phyloP scores from a whole-genome alignment of 2,113 vertebrate species.

The Mellivora capensis region DNA sequence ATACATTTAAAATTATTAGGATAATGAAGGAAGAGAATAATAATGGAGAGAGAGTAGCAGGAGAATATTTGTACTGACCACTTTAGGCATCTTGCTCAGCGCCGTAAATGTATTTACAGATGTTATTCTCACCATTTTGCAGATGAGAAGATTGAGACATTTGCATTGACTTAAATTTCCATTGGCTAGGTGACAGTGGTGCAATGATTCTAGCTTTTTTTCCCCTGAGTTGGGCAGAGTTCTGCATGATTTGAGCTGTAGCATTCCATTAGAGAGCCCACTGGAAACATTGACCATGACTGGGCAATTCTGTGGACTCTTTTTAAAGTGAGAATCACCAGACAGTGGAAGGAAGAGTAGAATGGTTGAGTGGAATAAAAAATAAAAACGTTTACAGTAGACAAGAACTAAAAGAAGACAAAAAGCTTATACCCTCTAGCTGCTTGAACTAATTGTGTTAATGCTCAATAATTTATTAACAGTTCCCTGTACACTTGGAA shows the following conservation, averaged over 20 bases:
- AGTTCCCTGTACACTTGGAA: neutral
- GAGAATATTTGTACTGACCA: neutral
- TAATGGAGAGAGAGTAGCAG: neutral
- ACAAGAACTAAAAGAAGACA: neutral
- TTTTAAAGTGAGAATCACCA: neutral
- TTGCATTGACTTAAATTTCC: neutral
- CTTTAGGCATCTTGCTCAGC: neutral
- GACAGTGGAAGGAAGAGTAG: neutral
- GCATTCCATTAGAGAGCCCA: neutral
- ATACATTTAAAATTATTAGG: neutral
- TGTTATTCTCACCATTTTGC: neutral
- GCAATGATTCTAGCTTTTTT: neutral
- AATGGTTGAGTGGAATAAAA: neutral
- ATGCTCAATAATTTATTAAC: constrained; percentile 52
- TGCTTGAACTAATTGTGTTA: constrained; percentile 46
- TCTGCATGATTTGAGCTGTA: neutral
- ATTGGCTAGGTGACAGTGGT: neutral
- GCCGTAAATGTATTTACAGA: neutral
- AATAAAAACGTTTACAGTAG: neutral
- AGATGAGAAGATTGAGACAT: neutral
- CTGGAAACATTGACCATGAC: neutral
- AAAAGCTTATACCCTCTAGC: neutral
- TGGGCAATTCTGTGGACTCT: neutral
- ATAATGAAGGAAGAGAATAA: neutral
- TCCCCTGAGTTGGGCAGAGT: neutral